Evolutionary conservation across 2,888 invertebrate species (phyloP), one percentile per base, ranked within the genome.

Genomic region (Cantharis lateralis): DNA sequence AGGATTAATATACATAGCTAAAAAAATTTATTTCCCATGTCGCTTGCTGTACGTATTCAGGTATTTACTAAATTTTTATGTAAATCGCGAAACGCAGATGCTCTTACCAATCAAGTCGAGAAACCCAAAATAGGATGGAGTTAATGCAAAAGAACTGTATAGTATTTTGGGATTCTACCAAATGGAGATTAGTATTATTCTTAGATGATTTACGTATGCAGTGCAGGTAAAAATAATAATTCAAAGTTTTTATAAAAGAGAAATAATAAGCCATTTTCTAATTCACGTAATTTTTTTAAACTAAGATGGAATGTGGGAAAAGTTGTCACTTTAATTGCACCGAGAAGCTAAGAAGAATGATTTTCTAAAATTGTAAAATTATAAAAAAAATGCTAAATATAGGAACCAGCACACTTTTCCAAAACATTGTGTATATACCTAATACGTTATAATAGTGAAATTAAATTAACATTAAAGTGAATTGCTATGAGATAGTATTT

Each of bases 401-500:
- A 66, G 24, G 24, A 18, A 66, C 64, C 18, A 66, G 24, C 64
- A 66, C 18, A 66, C 64, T 66, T 66, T 20, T n/a, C 24, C 64
- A 24, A 66, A 24, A 48, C 48, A 48, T 48, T 48, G 48, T 48
- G 48, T n/a, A 48, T n/a, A 48, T 48, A 48, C 48, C 48, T 48
- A 48, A 48, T 48, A 24, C 20, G 64, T 18, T 24, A 66, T 66
- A 66, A 66, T 66, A 66, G 64, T 66, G 64, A 66, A 66, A 66
- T 66, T 66, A 66, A 66, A 66, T 66, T 66, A 66, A 66, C 64
- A 66, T 66, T n/a, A 66, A 66, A 66, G 64, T 66, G 64, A 66
- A 66, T 66, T 66, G 18, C 64, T 48, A 68, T 69, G 73, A 73
- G 73, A 73, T 66, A 68, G 48, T 69, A 28, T 68, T 61, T 63